Base-by-base conservation (phyloP, 1,140 invertebrate genomes). In the Zaprionus taronus region DNA sequence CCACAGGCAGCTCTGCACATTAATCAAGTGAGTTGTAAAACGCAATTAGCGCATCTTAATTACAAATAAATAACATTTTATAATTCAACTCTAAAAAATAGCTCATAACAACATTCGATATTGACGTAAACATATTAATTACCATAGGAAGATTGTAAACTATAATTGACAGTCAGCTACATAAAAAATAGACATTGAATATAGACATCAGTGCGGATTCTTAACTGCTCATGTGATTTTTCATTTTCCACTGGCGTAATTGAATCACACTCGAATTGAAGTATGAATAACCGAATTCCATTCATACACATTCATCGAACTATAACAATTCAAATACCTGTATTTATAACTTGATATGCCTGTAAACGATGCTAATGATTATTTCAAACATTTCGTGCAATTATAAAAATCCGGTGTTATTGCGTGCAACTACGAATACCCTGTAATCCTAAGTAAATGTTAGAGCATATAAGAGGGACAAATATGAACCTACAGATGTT, bases 191-290 rank as follows among this genome's bases (percentile, higher is more conserved):
- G 41, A 17, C 15, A 17, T 2, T 7, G 6, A 44, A 44, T 28
- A 65, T 47, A 49, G n/a, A 34, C 20, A 31, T 22, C 17, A 38
- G 20, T 67, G n/a, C 11, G 22, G 17, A 44, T 58, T 36, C 55
- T 41, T 41, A 24, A 20, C 55, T 47, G 58, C 9, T 14, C 5
- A 26, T 26, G 51, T 58, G 12, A 47, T 3, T 26, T 22, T 17
- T 34, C 55, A 58, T 51, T 51, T 7, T 1, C 12, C 17, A 24
- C 15, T 24, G 62, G 53, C 49, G 62, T 73, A 89, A 89, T 87
- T 89, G 79, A 87, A 87, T 83, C 78, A 83, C 70, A 79, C 73
- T 81, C 81, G 65, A 87, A 56, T 72, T 89, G 44, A 80, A 80
- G 70, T 58, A 70, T 70, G 70, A 76, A 74, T n/a, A 44, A 63